Percentiles rank a stretch among this genome's conserved stretches.
Conservation (phyloP, 2,113 vertebrate species). For the Pachypanchax playfairii region DNA sequence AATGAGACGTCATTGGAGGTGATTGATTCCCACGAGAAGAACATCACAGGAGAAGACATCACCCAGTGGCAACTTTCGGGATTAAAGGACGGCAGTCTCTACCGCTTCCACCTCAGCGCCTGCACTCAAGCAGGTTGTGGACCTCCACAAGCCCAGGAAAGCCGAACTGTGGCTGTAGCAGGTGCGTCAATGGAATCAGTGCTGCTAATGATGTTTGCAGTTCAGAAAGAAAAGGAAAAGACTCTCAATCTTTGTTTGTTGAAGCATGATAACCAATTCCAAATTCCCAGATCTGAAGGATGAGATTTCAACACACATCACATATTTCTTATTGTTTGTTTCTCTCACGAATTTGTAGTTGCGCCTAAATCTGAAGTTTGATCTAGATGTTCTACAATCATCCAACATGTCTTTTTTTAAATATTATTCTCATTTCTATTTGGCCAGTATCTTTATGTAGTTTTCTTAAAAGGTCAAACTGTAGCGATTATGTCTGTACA, state of each 20-base stretch:
- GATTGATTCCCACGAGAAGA: constrained; percentile 79
- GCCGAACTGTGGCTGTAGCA: constrained; percentile 72
- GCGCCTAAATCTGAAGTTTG: too few relatives aligned
- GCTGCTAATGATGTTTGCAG: not conserved
- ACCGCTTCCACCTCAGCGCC: constrained; percentile 89
- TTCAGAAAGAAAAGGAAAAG: not conserved
- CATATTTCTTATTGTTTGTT: too few relatives aligned
- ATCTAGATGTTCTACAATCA: too few relatives aligned
- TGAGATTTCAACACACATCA: too few relatives aligned
- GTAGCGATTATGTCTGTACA: too few relatives aligned
- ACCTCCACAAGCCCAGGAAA: constrained; percentile 83
- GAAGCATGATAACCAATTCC: not conserved
- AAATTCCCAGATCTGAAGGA: too few relatives aligned
- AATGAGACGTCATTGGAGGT: constrained; percentile 85
- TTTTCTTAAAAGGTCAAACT: too few relatives aligned
- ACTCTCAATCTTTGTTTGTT: not conserved
- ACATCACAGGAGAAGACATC: constrained; percentile 78
- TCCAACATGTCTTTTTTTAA: too few relatives aligned
- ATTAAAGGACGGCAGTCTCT: constrained; percentile 81
- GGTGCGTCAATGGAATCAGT: constrained; percentile 79
- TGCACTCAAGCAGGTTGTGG: constrained; percentile 91
- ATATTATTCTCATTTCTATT: too few relatives aligned
- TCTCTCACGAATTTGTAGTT: too few relatives aligned
- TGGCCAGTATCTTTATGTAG: too few relatives aligned
- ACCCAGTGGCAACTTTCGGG: constrained; percentile 82